These are phyloP conservation scores for Proteles cristata DNA, from an alignment of 2,113 vertebrate species.

Conservation along the genomic window DNA sequence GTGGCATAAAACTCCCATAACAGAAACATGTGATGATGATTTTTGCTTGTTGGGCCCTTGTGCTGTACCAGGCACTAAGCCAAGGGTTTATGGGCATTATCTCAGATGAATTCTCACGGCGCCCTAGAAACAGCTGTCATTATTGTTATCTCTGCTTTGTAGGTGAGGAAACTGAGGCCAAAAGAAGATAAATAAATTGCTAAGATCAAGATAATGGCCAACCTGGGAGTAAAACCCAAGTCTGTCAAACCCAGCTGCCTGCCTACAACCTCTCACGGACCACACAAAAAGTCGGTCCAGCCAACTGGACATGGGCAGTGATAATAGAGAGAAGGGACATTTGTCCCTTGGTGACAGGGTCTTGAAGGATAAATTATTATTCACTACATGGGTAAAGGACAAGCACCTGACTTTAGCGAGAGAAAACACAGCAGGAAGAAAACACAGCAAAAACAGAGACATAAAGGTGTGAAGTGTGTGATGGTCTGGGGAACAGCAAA, in stretches of 20 bases:
- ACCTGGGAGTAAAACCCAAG: no score
- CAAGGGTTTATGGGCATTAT: accelerated
- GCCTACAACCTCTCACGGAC: accelerated
- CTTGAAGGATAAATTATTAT: not conserved
- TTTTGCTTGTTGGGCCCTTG: not conserved
- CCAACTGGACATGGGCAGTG: accelerated
- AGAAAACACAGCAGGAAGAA: not conserved
- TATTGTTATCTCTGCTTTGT: not conserved
- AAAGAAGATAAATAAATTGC: not conserved
- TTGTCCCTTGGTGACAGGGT: accelerated
- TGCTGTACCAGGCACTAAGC: not conserved
- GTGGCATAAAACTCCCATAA: not conserved
- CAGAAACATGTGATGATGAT: no score
- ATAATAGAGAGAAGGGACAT: not conserved
- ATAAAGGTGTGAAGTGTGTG: accelerated
- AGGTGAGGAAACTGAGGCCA: not conserved
- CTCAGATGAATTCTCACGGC: not conserved
- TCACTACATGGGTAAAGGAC: not conserved
- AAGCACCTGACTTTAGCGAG: not conserved
- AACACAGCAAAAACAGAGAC: not conserved
- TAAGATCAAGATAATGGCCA: not conserved
- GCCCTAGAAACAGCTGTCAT: not conserved
- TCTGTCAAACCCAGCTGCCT: no score
- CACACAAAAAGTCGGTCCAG: accelerated
- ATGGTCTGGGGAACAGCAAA: no score